Evolutionary conservation across 2,888 invertebrate genomes (phyloP), one percentile per base, ranked within the genome.

Genomic region (Cecidostiba fungosa): DNA sequence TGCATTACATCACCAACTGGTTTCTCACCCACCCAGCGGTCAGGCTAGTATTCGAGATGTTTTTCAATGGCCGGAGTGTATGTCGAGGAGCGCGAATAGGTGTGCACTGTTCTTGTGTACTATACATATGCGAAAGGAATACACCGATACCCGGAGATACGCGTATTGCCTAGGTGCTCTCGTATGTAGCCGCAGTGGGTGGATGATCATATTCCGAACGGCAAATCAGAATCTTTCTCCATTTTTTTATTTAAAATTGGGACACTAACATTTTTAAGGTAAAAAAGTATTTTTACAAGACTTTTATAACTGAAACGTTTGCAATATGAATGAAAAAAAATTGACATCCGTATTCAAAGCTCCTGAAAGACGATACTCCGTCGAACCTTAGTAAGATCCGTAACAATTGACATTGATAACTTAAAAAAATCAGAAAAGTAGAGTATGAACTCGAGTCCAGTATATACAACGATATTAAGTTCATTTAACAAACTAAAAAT

Each of bases 1-100:
- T 89, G 79, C 88, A 89, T 93, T 92, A 91, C 92, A 91, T 93
- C 92, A 93, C 89, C 90, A 92, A 93, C 92, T 90, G 92, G 92
- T 93, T 92, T 90, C 87, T 86, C 86, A 81, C 82, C 77, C 78
- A 76, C 74, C 74, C 50, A 81, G 26, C 39, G 36, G 66, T 59
- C 54, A 78, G 23, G 16, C 69, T 43, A 82, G 77, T 80, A 86
- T 84, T 77, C 80, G 77, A 83, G 80, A 80, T 39, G 69, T 62
- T 82, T 79, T 78, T 76, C 72, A 77, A 62, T 73, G 39, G 32
- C 10, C 4, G 36, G n/a, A 43, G 19, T n/a, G 39, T 72, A 36
- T 36, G 50, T 73, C 23, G 70, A 32, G 3, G n/a, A 43, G 26
- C 19, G 70, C 70, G 36, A 8, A n/a, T 70, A n/a, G 36, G 19